Percentiles rank a stretch among this genome's conserved stretches.
These are phyloP conservation scores for Suillia variegata DNA, from an alignment of 2,888 invertebrate species.

Conservation along the genomic window DNA sequence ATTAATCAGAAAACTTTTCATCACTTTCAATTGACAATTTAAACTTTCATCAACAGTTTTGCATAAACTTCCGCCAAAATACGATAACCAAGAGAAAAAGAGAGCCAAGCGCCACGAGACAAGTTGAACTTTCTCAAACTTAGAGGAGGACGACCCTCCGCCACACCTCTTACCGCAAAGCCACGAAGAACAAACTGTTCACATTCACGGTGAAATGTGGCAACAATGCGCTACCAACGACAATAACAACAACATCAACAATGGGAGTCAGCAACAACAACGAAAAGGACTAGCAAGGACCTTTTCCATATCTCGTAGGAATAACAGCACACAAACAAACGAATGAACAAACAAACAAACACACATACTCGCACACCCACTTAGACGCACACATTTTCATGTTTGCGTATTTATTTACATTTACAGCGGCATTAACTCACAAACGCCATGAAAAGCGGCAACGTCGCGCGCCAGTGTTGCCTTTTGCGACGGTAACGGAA, in stretches of 20 bases:
- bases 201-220: constrained; percentile 9
- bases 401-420: not conserved
- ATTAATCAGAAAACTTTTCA: constrained; percentile 59
- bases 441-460: not conserved
- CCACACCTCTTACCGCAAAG: constrained; percentile 6
- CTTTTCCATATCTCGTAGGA: not conserved
- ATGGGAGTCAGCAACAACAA: not conserved
- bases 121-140: constrained; percentile 18
- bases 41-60: constrained; percentile 55
- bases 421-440: not conserved
- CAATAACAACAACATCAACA: constrained; percentile 10
- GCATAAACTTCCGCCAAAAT: constrained; percentile 45
- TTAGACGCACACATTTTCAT: not conserved
- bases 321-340: too few relatives aligned
- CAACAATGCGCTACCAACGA: constrained; percentile 12
- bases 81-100: constrained; percentile 36
- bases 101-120: not conserved
- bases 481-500: not conserved
- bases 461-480: too few relatives aligned
- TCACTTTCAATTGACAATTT: constrained; percentile 60
- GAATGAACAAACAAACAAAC: too few relatives aligned
- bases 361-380: not conserved
- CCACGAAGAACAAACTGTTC: not conserved
- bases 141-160: too few relatives aligned
- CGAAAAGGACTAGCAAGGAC: not conserved